Percentiles rank a stretch among this genome's conserved stretches.
Conservation (phyloP, 2,888 invertebrate genomes). For the Trissolcus japonicus region DNA sequence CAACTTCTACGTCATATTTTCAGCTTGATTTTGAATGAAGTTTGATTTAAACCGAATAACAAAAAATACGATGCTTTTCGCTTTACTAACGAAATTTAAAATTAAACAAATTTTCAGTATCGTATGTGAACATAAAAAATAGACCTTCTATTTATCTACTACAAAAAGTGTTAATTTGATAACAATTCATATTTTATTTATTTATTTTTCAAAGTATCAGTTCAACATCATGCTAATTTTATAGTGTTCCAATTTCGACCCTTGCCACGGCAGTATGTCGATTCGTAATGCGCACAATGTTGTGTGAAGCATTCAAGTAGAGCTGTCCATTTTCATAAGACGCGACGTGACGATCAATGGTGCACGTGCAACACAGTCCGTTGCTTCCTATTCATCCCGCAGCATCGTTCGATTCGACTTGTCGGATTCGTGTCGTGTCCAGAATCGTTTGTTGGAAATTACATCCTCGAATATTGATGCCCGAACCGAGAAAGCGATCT, state of each 20-base stretch:
- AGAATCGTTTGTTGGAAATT: conserved; percentile 54
- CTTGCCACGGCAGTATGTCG: conserved; percentile 14
- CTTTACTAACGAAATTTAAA: no score
- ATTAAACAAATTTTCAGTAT: no score
- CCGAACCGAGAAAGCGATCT: conserved; percentile 31
- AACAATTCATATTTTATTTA: no score
- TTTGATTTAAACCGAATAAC: no score
- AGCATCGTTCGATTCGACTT: conserved; percentile 45
- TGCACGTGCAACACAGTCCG: conserved; percentile 41
- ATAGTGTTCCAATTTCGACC: conserved; percentile 23
- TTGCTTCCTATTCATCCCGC: conserved; percentile 43
- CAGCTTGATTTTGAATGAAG: no score
- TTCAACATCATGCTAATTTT: conserved; percentile 35
- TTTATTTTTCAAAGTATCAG: neutral
- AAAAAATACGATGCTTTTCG: no score
- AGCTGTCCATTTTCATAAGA: conserved; percentile 52
- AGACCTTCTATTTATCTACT: no score
- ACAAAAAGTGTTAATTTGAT: no score
- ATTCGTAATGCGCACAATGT: conserved; percentile 35
- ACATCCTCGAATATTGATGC: conserved; percentile 48
- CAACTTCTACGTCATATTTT: no score
- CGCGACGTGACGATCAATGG: conserved; percentile 49
- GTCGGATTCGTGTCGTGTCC: conserved; percentile 53
- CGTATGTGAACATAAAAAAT: no score
- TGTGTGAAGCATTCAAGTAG: conserved; percentile 22